phyloP scores from a whole-genome alignment of 2,888 invertebrate genomes.

The Pammene aurita region DNA sequence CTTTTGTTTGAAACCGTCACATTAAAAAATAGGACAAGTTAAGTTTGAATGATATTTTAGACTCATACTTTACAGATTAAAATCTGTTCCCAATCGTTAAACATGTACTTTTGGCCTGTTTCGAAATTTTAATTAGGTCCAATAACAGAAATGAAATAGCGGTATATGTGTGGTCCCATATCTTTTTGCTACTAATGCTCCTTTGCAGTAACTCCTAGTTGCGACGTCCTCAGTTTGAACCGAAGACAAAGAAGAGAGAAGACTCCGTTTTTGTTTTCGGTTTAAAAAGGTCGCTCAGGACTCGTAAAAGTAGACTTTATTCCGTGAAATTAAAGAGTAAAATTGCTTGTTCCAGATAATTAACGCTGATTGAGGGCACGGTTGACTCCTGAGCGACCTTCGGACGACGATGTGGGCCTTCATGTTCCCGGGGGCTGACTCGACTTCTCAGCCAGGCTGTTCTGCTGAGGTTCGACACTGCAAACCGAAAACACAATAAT shows the following conservation, averaged over 20 bases:
- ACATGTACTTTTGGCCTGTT: too few relatives aligned
- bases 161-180: background rate
- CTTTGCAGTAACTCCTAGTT: slow-evolving; percentile 33
- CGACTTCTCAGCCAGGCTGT: slow-evolving; percentile 11
- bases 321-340: slow-evolving; percentile 68
- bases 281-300: slow-evolving; percentile 78
- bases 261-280: slow-evolving; percentile 48
- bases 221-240: slow-evolving; percentile 42
- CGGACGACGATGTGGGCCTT: slow-evolving; percentile 47
- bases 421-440: slow-evolving; percentile 7
- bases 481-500: background rate
- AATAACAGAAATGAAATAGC: background rate
- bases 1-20: too few relatives aligned
- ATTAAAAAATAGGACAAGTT: too few relatives aligned
- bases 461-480: slow-evolving; percentile 15
- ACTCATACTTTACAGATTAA: background rate
- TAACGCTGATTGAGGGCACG: slow-evolving; percentile 78
- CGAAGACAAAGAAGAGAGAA: slow-evolving; percentile 45
- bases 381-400: slow-evolving; percentile 78
- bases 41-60: background rate
- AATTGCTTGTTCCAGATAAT: slow-evolving; percentile 82
- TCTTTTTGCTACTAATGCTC: slow-evolving; percentile 12
- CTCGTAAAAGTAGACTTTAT: slow-evolving; percentile 57
- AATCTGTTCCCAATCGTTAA: too few relatives aligned
- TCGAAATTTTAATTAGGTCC: too few relatives aligned